Evolutionary conservation across 2,888 invertebrate genomes (phyloP), one percentile per base, ranked within the genome.

Genomic region (Fragum fragum): DNA sequence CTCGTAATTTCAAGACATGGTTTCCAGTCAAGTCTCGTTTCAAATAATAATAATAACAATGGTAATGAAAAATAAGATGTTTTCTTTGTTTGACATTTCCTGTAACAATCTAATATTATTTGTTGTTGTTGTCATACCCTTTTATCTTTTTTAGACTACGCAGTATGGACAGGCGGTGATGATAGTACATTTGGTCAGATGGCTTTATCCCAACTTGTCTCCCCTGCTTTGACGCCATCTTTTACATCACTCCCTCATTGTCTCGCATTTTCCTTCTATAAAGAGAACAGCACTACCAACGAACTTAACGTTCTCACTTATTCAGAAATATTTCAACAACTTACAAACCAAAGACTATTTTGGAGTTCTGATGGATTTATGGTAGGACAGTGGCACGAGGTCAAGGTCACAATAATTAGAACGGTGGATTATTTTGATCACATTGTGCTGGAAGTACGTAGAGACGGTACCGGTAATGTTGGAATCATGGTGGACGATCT

Each of bases 211-310:
- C 73, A 76, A 36, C 29, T 84, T 9, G 47, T 81, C 6, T 81
- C 81, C 14, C 84, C 84, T 5, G 6, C 23, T 23, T 55, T 84
- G 16, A 39, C 71, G 21, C 16, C 29, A 29, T 9, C 55, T 16
- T 81, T 81, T 72, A 70, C 76, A 21, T 28, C 63, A 21, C 32
- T 79, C 11, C 75, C 84, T 6, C 81, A 79, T 36, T 84, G 84
- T 63, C 42, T 84, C 9, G 70, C 61, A 26, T 84, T 84, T 28
- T 23, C 61, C 11, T 75, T 59, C 32, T 76, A 79, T 39, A 84
- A 84, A 66, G 66, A 52, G 2, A 39, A 55, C 21, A 6, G 32
- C 9, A 53, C 78, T 18, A 29, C 76, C 0, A 73, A 42, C 53
- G 55, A 78, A 5, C 76, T 84, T 14, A 68, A 63, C 6, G 71